Evolutionary conservation across 2,888 invertebrate species (phyloP).

Genomic region (Unio delphinus): DNA sequence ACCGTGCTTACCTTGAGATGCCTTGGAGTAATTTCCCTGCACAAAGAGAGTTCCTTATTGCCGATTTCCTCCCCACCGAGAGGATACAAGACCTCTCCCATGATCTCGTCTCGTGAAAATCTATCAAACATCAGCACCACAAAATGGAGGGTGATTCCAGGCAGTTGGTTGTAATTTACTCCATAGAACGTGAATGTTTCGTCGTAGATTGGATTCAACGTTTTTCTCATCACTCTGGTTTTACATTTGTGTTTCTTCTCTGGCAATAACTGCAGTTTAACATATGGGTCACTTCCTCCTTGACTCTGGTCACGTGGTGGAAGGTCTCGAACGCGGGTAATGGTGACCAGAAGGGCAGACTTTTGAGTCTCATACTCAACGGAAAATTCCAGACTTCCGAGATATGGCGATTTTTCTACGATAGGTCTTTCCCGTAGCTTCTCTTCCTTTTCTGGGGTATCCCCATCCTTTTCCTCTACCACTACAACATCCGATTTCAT

Average conservation of each 20-base stretch:
- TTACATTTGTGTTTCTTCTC: constrained; percentile 98
- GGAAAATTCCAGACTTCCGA: constrained; percentile 92
- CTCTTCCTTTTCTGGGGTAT: constrained; percentile 69
- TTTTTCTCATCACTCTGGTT: constrained; percentile 95
- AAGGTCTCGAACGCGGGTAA: constrained; percentile 89
- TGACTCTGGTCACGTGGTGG: constrained; percentile 86
- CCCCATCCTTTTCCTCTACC: constrained; percentile 74
- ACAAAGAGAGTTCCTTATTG: constrained; percentile 72
- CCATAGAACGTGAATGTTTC: constrained; percentile 99
- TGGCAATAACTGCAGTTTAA: constrained; percentile 95
- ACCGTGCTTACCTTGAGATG: constrained; percentile 84
- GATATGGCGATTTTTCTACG: constrained; percentile 71
- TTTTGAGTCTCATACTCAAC: constrained; percentile 91
- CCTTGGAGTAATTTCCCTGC: constrained; percentile 92
- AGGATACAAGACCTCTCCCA: constrained; percentile 92
- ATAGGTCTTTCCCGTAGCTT: constrained; percentile 55
- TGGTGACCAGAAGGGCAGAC: constrained; percentile 91
- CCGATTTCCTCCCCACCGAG: constrained; percentile 60
- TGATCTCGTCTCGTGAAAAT: constrained; percentile 97
- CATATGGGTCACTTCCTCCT: constrained; percentile 94
- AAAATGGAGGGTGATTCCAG: constrained; percentile 87
- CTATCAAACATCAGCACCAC: constrained; percentile 83
- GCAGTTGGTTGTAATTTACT: constrained; percentile 79
- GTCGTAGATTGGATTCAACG: constrained; percentile 96
- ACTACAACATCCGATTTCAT: constrained; percentile 61